Evolutionary conservation across 2,797 vertebrate genomes (phyloP), one percentile per base, ranked within the genome.

Genomic region (Sebastiscus tertius): DNA sequence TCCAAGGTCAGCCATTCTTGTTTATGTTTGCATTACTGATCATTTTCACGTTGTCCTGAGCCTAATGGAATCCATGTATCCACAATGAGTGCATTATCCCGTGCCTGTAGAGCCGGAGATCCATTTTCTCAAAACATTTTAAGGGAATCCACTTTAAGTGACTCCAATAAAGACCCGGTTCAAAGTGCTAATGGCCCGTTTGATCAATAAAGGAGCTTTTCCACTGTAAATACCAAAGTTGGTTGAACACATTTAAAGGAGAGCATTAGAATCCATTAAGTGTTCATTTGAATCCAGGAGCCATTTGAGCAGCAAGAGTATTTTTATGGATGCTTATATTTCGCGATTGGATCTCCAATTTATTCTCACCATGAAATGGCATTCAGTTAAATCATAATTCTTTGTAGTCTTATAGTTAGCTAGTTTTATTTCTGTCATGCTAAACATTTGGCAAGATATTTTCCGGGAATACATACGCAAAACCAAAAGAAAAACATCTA

Each of bases 171-270:
- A 91, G 82, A 54, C 70, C 68, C 67, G 56, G 67, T 89, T 86
- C 60, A 77, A 72, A 75, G 84, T 86, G 90, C 92, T 95, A 95
- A 95, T 95, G 94, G 91, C 18, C 78, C 42, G 9, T 92, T 69
- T 89, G 94, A 93, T 96, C 95, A 92, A 95, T 96, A 94, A 33
- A 27, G 10, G 8, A 77, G 68, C 88, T 69, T 83, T 91, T 84
- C 58, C 81, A 72, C 79, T 75, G 74, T 83, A 88, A 88, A 89
- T 79, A 69, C 64, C 68, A 77, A 73, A 72, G 61, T 27, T 76
- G 61, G 60, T 84, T 75, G 69, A 70, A 82, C 79, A 74, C 79
- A 81, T 89, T 83, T 69, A 78, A 75, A 85, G 49, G 52, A 68
- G 26, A 33, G 72, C 54, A 78, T 83, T 81, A 75, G 36, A 90